Conservation (phyloP, 2,797 vertebrate genomes). For the Mastacembelus armatus region DNA sequence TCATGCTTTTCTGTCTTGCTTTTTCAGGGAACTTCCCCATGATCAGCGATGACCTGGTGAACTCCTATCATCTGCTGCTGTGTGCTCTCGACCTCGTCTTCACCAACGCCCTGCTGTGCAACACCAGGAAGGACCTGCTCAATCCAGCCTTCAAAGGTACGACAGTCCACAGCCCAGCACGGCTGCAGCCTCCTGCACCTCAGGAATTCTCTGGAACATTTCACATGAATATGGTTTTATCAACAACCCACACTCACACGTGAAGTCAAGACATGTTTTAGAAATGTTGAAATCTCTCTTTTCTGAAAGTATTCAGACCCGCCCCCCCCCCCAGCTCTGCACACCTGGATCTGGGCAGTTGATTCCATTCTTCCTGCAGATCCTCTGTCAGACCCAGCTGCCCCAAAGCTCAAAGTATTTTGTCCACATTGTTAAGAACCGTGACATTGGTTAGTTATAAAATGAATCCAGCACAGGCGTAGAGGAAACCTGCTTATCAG, state of each 20-base stretch:
- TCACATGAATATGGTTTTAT: too few relatives aligned
- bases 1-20: neutral
- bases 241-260: too few relatives aligned
- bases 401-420: neutral
- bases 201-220: neutral
- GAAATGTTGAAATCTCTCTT: too few relatives aligned
- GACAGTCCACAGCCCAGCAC: neutral
- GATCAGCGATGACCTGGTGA: constrained; percentile 97
- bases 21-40: constrained; percentile 94
- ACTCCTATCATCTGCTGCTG: constrained; percentile 94
- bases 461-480: neutral
- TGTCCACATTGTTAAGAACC: neutral
- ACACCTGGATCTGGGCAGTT: too few relatives aligned
- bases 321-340: too few relatives aligned
- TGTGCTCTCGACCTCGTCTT: constrained; percentile 94
- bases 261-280: too few relatives aligned
- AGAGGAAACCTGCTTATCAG: constrained; percentile 51
- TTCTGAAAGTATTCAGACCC: too few relatives aligned
- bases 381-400: too few relatives aligned
- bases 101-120: constrained; percentile 91
- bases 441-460: neutral
- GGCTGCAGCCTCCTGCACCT: neutral
- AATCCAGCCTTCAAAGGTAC: constrained; percentile 92
- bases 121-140: constrained; percentile 91
- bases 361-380: too few relatives aligned